These are phyloP conservation scores for Tricholaema leucomelas DNA, from an alignment of 2,113 vertebrate species.

Conservation along the genomic window DNA sequence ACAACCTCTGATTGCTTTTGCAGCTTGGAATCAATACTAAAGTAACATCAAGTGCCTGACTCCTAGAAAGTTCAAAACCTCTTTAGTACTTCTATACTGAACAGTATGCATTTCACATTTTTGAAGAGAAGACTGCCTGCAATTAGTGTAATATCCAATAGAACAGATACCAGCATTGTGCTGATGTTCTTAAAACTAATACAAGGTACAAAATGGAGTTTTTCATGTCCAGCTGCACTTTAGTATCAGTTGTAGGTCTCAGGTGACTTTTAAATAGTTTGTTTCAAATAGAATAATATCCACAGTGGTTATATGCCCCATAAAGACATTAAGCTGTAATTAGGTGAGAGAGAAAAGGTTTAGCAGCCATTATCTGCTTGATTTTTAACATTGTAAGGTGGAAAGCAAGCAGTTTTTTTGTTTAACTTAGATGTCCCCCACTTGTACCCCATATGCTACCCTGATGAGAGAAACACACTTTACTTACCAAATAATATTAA, in stretches of 20 bases:
- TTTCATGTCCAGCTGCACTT: background rate
- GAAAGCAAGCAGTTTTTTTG: background rate
- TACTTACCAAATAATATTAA: conserved; percentile 92
- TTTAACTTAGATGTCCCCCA: background rate
- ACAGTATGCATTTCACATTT: background rate
- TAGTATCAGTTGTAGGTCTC: background rate
- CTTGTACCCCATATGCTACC: background rate
- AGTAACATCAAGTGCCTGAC: background rate
- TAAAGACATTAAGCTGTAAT: background rate
- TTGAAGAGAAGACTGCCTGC: background rate
- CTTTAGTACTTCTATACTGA: background rate
- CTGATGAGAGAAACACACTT: background rate
- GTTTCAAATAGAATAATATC: background rate
- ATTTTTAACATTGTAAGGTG: background rate
- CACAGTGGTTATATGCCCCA: background rate
- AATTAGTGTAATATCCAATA: background rate
- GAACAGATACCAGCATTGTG: background rate
- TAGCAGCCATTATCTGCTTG: background rate
- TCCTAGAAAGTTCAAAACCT: background rate
- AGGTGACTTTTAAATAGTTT: background rate
- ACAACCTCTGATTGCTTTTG: background rate
- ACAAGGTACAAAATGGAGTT: background rate
- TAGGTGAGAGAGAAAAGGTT: background rate
- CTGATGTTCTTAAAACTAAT: background rate
- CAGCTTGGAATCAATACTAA: background rate